Base-by-base conservation (phyloP, 1,140 invertebrate species). In the Psilanteris sp. region DNA sequence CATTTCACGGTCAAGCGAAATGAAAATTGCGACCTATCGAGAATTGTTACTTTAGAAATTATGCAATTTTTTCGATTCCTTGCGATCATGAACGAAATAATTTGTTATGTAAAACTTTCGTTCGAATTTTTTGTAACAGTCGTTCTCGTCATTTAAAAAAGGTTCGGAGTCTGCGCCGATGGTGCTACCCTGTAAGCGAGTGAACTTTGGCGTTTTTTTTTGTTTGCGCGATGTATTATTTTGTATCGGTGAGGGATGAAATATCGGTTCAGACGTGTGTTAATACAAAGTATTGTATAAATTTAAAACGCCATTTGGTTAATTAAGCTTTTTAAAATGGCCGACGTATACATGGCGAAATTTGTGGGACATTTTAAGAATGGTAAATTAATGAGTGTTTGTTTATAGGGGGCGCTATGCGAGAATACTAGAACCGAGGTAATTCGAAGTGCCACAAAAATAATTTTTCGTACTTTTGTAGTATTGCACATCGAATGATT, bases 1-100 rank as follows among this genome's bases (percentile, higher is more conserved):
- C 52, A 37, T 71, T 77, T 71, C 66, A 71, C 66, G 66, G 66
- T 71, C 66, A 77, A 70, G 29, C 8, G 43, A 10, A 44, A 55
- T 10, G 62, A 46, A 34, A 41, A 5, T 67, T n/a, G 36, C 16
- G 34, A 26, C 27, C 32, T 15, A 31, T 15, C 27, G 22, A 55
- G 41, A 34, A 48, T 26, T 32, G 31, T 39, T 52, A 7, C 52
- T 59, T 62, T 55, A 55, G 31, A 72, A 72, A 62, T 71, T 52
- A 59, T 54, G 54, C 54, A 46, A 66, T 9, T 43, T 43, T 52
- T 57, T 37, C 4, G 15, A 29, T 13, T n/a, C n/a, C n/a, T n/a
- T n/a, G n/a, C n/a, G n/a, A n/a, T 6, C 13, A n/a, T n/a, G 9
- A 46, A 46, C 22, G 3, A 41, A 22, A 41, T 2, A 5, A 9